These are phyloP conservation scores for Drosophila pandora DNA, from an alignment of 1,140 invertebrate genomes.

Conservation along the genomic window DNA sequence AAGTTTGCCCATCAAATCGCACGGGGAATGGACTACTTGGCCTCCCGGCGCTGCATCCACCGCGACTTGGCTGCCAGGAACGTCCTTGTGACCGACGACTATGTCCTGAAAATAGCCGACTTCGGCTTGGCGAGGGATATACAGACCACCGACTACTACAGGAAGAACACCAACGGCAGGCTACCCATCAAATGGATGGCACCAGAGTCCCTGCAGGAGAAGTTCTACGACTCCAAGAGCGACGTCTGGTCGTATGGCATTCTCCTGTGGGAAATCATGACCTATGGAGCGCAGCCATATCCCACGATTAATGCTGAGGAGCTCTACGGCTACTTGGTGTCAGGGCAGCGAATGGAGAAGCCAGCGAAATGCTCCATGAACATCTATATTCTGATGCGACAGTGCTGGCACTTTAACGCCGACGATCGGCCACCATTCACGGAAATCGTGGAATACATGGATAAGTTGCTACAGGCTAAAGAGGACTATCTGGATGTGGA, in stretches of 20 bases:
- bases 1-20: conserved; percentile 98
- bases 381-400: conserved; percentile 96
- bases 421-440: conserved; percentile 93
- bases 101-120: conserved; percentile 97
- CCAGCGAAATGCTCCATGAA: conserved; percentile 96
- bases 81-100: conserved; percentile 96
- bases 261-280: conserved; percentile 97
- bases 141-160: conserved; percentile 97
- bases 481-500: conserved; percentile 96
- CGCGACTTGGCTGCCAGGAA: conserved; percentile 98
- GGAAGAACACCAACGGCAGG: conserved; percentile 97
- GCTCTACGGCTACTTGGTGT: conserved; percentile 92
- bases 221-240: conserved; percentile 97
- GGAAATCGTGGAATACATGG: conserved; percentile 94
- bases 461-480: conserved; percentile 93
- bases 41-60: conserved; percentile 97
- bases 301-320: conserved; percentile 92
- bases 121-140: conserved; percentile 98
- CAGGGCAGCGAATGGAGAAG: conserved; percentile 96
- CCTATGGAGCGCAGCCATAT: conserved; percentile 95
- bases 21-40: conserved; percentile 98
- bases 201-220: conserved; percentile 97
- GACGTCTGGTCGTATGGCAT: conserved; percentile 99
- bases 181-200: conserved; percentile 99
- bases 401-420: conserved; percentile 97